Conservation (phyloP, 2,888 invertebrate species). For the Chelonus formosanus region DNA sequence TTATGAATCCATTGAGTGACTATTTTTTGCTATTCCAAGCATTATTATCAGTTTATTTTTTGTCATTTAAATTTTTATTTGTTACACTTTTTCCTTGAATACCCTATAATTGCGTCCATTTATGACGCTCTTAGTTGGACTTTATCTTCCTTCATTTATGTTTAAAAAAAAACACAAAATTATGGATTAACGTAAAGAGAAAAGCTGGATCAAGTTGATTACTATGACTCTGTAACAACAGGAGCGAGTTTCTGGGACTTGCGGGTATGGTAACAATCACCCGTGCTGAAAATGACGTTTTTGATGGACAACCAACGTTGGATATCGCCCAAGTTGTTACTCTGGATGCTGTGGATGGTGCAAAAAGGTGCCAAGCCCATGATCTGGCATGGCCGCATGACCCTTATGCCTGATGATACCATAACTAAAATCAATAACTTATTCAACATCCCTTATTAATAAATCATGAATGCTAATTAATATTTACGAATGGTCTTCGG, state of each 20-base stretch:
- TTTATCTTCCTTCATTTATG: no score
- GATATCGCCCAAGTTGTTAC: constrained; percentile 52
- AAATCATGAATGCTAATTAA: no score
- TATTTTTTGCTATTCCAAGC: no score
- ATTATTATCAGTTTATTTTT: no score
- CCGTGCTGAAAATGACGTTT: constrained; percentile 70
- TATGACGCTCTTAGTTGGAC: no score
- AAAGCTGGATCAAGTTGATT: constrained; percentile 38
- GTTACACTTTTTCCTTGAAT: no score
- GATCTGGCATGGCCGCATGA: constrained; percentile 53
- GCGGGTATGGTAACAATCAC: constrained; percentile 78
- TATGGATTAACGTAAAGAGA: no score
- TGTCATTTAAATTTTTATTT: no score
- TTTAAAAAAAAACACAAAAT: constrained; percentile 24
- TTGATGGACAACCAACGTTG: constrained; percentile 54
- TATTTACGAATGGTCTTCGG: no score
- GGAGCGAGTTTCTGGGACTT: constrained; percentile 77
- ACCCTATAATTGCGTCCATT: no score
- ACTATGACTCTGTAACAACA: constrained; percentile 56
- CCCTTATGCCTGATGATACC: constrained; percentile 30
- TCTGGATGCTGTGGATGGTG: constrained; percentile 57
- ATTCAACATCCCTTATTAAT: background rate
- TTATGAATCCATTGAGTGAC: background rate
- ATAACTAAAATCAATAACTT: constrained; percentile 5
- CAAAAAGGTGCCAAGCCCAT: constrained; percentile 58